Conservation (phyloP, 2,888 invertebrate genomes). For the Brenthis ino region DNA sequence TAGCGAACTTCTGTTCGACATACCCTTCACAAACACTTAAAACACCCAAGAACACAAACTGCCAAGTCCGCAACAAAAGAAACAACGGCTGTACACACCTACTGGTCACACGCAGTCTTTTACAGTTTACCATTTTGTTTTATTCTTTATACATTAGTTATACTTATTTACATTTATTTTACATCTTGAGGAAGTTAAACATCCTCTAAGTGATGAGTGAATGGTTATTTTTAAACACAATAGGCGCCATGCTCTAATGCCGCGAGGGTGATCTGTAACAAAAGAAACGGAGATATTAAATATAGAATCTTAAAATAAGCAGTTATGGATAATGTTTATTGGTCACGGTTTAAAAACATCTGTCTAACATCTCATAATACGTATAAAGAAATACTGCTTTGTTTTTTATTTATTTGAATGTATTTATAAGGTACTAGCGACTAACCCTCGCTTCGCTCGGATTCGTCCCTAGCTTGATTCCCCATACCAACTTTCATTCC, state of each 20-base stretch:
- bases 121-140: slow-evolving; percentile 35
- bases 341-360: too few species aligned
- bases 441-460: too few species aligned
- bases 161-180: slow-evolving; percentile 44
- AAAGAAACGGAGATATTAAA: slow-evolving; percentile 42
- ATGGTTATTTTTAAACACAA: slow-evolving; percentile 52
- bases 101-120: slow-evolving; percentile 57
- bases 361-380: too few species aligned
- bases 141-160: slow-evolving; percentile 18
- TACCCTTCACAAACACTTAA: slow-evolving; percentile 65
- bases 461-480: too few species aligned
- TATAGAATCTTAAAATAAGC: background rate
- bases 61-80: slow-evolving; percentile 67
- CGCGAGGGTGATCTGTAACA: slow-evolving; percentile 60
- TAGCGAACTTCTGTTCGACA: slow-evolving; percentile 90
- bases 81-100: slow-evolving; percentile 69
- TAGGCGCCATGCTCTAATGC: slow-evolving; percentile 63
- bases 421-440: too few species aligned
- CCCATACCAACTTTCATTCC: too few species aligned
- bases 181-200: slow-evolving; percentile 65
- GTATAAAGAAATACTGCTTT: background rate
- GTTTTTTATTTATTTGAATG: too few species aligned
- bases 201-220: slow-evolving; percentile 52
- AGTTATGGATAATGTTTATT: background rate
- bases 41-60: slow-evolving; percentile 48